Evolutionary conservation across 2,888 invertebrate species (phyloP).

Genomic region (Diaperis boleti): DNA sequence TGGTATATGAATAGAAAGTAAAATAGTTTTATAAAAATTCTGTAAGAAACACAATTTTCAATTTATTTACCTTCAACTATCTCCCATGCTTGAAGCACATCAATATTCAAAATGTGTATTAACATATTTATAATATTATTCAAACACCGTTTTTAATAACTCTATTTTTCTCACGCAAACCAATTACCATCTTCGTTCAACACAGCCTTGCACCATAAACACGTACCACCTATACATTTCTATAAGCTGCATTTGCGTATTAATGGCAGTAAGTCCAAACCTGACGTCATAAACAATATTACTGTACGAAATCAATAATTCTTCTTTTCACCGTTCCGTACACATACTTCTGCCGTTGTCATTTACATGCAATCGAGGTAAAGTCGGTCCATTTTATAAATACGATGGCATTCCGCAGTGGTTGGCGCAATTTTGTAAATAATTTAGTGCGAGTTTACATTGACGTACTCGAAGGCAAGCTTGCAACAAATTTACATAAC

Average conservation of each 20-base stretch:
- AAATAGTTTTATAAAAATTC: too few species aligned
- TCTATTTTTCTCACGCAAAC: not conserved
- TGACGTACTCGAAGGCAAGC: slow-evolving; percentile 47
- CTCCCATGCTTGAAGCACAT: too few species aligned
- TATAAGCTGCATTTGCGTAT: slow-evolving; percentile 42
- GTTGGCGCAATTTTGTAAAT: slow-evolving; percentile 39
- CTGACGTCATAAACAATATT: slow-evolving; percentile 47
- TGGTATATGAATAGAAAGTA: too few species aligned
- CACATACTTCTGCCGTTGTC: slow-evolving; percentile 12
- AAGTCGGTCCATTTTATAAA: slow-evolving; percentile 43
- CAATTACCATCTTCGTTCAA: not conserved
- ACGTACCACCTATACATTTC: not conserved
- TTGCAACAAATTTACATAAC: slow-evolving; percentile 48
- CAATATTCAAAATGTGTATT: too few species aligned
- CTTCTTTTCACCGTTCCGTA: slow-evolving; percentile 17
- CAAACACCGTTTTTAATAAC: not conserved
- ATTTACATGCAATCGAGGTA: slow-evolving; percentile 44
- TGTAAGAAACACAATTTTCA: too few species aligned
- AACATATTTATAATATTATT: not conserved
- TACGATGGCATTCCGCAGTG: slow-evolving; percentile 25
- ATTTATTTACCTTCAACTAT: too few species aligned
- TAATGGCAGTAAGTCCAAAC: slow-evolving; percentile 40
- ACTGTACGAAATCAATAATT: slow-evolving; percentile 45
- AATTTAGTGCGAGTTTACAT: slow-evolving; percentile 54
- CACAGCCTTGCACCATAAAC: slow-evolving; percentile 5